Base-by-base conservation (phyloP, 2,797 vertebrate genomes). In the Gephyroberyx darwinii region DNA sequence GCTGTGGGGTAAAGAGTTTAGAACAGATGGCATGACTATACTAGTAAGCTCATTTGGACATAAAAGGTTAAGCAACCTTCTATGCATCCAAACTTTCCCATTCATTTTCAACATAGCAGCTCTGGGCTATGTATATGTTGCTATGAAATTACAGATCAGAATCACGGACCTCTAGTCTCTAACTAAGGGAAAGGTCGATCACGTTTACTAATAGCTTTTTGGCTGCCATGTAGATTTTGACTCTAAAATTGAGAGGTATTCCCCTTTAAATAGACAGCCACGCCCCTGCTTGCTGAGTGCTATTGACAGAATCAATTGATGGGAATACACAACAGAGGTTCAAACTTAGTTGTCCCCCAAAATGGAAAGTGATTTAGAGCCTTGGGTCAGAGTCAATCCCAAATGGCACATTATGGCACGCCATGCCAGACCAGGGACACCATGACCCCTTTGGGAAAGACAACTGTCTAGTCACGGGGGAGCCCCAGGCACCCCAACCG, bases 321-420 rank as follows among this genome's bases (percentile, higher is more conserved):
- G 64, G 76, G 75, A 30, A 65, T 22, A 41, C 77, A 86, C 80
- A 86, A 84, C 83, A 59, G 71, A 69, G 74, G 65, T 80, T 84
- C 77, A 84, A 86, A 89, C 85, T 80, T 86, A 88, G 90, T 89
- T 91, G 84, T 82, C 77, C 86, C 77, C 86, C 77, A 77, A 88
- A 90, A 84, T 86, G 81, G 87, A 90, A 81, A 77, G 83, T 90
- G 90, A 92, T 92, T 90, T 91, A 91, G 73, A 82, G 88, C 87
- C 84, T 22, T 17, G 41, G 92, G 90, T 91, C 89, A 90, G 26
- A 83, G 85, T 83, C 77, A 41, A 75, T 87, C 84, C 84, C 90
- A 87, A 69, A 89, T 85, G 89, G 83, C 82, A 85, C 85, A 91
- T 90, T 89, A 88, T 73, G 66, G 61, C 66, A 62, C 61, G 67